Evolutionary conservation across 1,140 invertebrate genomes (phyloP).

Genomic region (Calephelis virginiensis): DNA sequence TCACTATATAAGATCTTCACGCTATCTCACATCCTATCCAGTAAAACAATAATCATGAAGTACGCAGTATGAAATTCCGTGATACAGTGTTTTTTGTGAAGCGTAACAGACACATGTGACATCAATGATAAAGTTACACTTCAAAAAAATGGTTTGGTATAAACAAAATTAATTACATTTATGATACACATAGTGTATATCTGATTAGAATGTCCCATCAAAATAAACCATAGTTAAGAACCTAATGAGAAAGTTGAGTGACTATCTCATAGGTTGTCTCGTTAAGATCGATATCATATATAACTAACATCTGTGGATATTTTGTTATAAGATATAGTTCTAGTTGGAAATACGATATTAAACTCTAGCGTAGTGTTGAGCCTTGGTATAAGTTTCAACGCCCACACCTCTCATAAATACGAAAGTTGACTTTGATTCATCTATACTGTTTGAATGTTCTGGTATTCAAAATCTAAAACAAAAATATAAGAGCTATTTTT

Average conservation of each 20-base stretch:
- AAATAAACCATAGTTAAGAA: not conserved
- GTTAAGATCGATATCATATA: not conserved
- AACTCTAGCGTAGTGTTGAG: slow-evolving; percentile 6
- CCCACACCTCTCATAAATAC: slow-evolving; percentile 1
- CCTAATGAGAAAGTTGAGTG: not conserved
- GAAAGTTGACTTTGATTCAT: slow-evolving; percentile 12
- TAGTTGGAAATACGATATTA: not conserved
- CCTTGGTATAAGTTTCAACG: slow-evolving; percentile 2
- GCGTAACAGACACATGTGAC: too few species aligned
- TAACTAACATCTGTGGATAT: not conserved
- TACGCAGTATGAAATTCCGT: too few species aligned
- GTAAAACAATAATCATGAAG: too few species aligned
- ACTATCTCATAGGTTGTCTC: not conserved
- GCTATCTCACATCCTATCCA: too few species aligned
- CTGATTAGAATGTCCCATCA: not conserved
- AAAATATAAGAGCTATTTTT: not conserved
- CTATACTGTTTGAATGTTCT: not conserved
- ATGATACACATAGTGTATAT: too few species aligned
- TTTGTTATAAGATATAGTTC: not conserved
- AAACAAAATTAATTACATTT: too few species aligned
- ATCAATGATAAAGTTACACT: too few species aligned
- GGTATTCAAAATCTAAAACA: slow-evolving; percentile 6
- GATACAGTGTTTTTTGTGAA: too few species aligned
- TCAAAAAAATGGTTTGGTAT: too few species aligned
- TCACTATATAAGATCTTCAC: too few species aligned